Base-by-base conservation (phyloP, 2,797 vertebrate genomes). In the Rhadinocentrus ornatus region DNA sequence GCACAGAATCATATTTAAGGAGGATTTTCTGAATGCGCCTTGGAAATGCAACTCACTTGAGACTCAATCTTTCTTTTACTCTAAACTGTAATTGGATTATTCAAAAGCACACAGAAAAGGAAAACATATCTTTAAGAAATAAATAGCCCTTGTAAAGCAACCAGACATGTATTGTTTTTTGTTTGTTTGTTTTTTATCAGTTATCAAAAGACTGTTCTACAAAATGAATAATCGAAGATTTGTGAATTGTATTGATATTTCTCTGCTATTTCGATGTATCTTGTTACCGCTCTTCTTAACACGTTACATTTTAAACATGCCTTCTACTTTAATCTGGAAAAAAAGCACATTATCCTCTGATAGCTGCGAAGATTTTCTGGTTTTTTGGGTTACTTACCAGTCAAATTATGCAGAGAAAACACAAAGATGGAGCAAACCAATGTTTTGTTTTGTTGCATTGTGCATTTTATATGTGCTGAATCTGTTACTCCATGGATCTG, bases 191-290 rank as follows among this genome's bases (percentile, higher is more conserved):
- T 93, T 93, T 94, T 85, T 93, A 94, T 93, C 80, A 88, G 90
- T 93, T 88, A 91, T 88, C 88, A 90, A 92, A 92, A 93, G 90
- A 94, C 86, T 92, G 89, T 91, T 93, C 91, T 92, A 88, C 89
- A 83, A 92, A 84, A 93, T 90, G 83, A 94, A 86, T 90, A 92
- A 93, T 90, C 91, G 84, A 92, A 91, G 88, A 89, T 94, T 92
- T 95, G 94, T 94, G 94, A 94, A 93, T 87, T 92, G 94, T 95
- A 94, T 94, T 93, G 93, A 93, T 95, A 95, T 94, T 95, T 93
- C 91, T 94, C 94, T 92, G 88, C 93, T 92, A 92, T 93, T 94
- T 93, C 88, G 84, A 88, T 94, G 93, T 94, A 94, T 92, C 90
- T 92, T 93, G 93, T 93, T 91, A 88, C 86, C 89, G 89, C 90